Conservation (phyloP, 2,797 vertebrate species). For the Thripadectes ignobilis region DNA sequence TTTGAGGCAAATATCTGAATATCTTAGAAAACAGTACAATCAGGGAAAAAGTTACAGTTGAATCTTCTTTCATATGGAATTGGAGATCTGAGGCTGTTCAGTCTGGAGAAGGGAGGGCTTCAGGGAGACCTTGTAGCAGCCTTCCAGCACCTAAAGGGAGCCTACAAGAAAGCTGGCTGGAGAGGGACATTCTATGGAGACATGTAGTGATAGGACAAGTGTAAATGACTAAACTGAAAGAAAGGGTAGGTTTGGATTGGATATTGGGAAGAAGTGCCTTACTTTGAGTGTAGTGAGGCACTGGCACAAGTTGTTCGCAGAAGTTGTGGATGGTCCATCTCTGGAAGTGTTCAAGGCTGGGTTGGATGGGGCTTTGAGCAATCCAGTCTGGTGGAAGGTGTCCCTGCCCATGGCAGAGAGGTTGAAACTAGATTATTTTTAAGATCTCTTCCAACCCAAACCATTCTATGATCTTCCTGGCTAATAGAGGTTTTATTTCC, state of each 20-base stretch:
- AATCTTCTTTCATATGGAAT: neutral
- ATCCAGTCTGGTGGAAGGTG: rapidly evolving
- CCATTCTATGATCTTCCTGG: neutral
- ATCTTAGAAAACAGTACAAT: neutral
- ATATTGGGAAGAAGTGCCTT: neutral
- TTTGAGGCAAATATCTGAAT: neutral
- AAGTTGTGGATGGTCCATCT: neutral
- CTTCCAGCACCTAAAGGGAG: neutral
- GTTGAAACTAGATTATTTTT: neutral
- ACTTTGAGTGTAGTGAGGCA: neutral
- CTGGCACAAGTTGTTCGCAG: neutral
- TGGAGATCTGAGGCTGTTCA: neutral
- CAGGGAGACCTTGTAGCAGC: neutral
- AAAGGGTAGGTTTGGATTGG: neutral
- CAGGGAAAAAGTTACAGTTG: neutral
- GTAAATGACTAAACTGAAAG: neutral
- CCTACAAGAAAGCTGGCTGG: neutral
- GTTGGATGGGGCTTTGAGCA: neutral
- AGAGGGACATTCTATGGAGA: neutral
- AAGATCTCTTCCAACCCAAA: neutral
- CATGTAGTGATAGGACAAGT: neutral
- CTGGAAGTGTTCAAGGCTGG: neutral
- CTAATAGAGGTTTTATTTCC: neutral
- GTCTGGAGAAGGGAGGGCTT: neutral
- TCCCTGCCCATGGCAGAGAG: neutral